These are phyloP conservation scores for Psilopogon haemacephalus DNA, from an alignment of 2,113 vertebrate species.

Conservation along the genomic window DNA sequence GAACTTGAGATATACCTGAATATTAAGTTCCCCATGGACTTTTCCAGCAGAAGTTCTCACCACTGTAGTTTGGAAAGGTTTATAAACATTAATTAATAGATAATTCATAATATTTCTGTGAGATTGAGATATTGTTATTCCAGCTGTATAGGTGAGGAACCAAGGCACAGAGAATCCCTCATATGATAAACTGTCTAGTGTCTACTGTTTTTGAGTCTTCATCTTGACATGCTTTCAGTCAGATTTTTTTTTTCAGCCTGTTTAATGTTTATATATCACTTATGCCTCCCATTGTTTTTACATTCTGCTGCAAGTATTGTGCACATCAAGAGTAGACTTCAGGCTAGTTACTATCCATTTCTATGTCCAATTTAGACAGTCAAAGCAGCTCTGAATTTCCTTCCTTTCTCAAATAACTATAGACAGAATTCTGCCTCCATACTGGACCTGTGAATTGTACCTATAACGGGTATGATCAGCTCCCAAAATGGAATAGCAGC, in stretches of 20 bases:
- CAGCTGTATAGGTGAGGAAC: background rate
- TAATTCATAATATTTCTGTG: background rate
- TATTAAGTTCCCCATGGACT: conserved; percentile 8
- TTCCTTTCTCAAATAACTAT: background rate
- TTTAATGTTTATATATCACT: background rate
- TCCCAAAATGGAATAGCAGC: background rate
- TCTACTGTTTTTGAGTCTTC: background rate
- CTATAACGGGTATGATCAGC: background rate
- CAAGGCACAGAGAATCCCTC: background rate
- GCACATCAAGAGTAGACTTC: background rate
- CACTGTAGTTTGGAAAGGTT: conserved; percentile 12
- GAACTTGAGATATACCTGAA: background rate
- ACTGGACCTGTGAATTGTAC: background rate
- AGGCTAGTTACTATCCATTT: background rate
- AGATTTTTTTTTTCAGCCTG: background rate
- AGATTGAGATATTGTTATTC: background rate
- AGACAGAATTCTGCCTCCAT: background rate
- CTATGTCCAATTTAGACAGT: background rate
- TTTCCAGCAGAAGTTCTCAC: background rate
- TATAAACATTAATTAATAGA: conserved; percentile 8
- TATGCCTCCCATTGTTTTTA: background rate
- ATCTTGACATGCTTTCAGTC: background rate
- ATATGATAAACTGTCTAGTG: background rate
- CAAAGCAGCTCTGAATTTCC: background rate
- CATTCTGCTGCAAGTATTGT: background rate